Evolutionary conservation across 2,113 vertebrate genomes (phyloP).

Genomic region (Girardinichthys multiradiatus): DNA sequence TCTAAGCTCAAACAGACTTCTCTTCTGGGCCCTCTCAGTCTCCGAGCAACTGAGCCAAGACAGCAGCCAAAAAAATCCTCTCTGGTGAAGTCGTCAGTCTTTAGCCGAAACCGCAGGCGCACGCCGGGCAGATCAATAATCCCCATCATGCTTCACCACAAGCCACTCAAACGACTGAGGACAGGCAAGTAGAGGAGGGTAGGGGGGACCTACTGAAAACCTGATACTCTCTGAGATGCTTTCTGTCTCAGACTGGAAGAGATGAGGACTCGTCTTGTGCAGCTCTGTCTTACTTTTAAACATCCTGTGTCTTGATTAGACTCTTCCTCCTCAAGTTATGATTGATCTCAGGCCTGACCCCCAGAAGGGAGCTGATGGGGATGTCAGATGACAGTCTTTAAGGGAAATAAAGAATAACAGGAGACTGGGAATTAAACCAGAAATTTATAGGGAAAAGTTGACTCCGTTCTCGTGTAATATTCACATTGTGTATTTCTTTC

Average conservation of each 20-base stretch:
- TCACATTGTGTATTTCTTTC: not conserved
- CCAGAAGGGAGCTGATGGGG: slow-evolving; percentile 6
- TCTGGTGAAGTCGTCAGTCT: slow-evolving; percentile 80
- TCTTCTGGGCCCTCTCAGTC: slow-evolving; percentile 25
- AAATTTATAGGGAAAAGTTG: not conserved
- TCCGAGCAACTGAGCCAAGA: slow-evolving; percentile 44
- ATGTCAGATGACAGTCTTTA: slow-evolving; percentile 40
- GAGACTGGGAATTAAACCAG: not conserved
- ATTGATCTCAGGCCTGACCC: slow-evolving; percentile 35
- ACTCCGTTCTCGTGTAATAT: not conserved
- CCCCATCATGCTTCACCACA: slow-evolving; percentile 76
- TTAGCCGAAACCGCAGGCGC: slow-evolving; percentile 76
- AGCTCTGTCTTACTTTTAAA: slow-evolving; percentile 63
- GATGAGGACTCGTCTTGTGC: slow-evolving; percentile 52
- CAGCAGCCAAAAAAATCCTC: slow-evolving; percentile 60
- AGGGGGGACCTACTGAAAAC: slow-evolving; percentile 55
- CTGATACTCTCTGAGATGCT: slow-evolving; percentile 64
- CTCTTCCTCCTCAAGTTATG: slow-evolving; percentile 49
- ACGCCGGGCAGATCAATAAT: slow-evolving; percentile 79
- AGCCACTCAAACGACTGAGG: slow-evolving; percentile 73
- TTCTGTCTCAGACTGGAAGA: slow-evolving; percentile 52
- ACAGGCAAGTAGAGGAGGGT: slow-evolving; percentile 40
- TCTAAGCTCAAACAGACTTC: slow-evolving; percentile 36
- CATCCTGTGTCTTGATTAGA: slow-evolving; percentile 56
- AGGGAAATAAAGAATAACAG: not conserved